Conservation (phyloP, 2,888 invertebrate species). For the Aproaerema taeniolella region DNA sequence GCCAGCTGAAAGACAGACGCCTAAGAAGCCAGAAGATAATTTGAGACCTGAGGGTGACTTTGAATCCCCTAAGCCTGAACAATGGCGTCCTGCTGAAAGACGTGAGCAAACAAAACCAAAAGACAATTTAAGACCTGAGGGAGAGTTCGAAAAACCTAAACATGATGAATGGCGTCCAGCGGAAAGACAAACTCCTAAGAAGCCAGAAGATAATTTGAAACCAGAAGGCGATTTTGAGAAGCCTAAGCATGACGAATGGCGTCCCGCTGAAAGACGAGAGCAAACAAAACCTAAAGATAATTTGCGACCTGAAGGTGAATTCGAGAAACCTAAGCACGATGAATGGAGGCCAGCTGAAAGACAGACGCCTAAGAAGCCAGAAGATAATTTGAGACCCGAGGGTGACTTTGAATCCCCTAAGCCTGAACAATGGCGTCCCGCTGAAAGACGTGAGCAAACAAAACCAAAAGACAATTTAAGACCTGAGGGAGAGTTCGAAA, state of each 20-base stretch:
- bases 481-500: constrained; percentile 77
- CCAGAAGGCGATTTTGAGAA: constrained; percentile 66
- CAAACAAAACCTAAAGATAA: constrained; percentile 69
- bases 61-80: constrained; percentile 48
- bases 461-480: constrained; percentile 77
- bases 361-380: constrained; percentile 38
- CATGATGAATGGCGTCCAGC: constrained; percentile 48
- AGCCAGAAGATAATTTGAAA: constrained; percentile 75
- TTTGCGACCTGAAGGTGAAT: constrained; percentile 67
- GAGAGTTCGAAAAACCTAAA: constrained; percentile 69
- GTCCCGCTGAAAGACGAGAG: constrained; percentile 51
- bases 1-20: constrained; percentile 40
- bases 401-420: constrained; percentile 67
- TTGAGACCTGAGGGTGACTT: constrained; percentile 72
- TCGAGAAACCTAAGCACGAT: constrained; percentile 45
- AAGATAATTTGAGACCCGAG: constrained; percentile 66
- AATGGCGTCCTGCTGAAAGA: constrained; percentile 50
- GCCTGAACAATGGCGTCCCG: constrained; percentile 67
- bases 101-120: constrained; percentile 49
- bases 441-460: constrained; percentile 45
- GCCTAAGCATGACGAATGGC: constrained; percentile 39
- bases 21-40: constrained; percentile 69
- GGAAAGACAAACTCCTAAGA: constrained; percentile 46
- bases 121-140: constrained; percentile 74
- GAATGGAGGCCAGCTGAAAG: constrained; percentile 56